phyloP scores from a whole-genome alignment of 2,113 vertebrate genomes.

The Acrocephalus arundinaceus region DNA sequence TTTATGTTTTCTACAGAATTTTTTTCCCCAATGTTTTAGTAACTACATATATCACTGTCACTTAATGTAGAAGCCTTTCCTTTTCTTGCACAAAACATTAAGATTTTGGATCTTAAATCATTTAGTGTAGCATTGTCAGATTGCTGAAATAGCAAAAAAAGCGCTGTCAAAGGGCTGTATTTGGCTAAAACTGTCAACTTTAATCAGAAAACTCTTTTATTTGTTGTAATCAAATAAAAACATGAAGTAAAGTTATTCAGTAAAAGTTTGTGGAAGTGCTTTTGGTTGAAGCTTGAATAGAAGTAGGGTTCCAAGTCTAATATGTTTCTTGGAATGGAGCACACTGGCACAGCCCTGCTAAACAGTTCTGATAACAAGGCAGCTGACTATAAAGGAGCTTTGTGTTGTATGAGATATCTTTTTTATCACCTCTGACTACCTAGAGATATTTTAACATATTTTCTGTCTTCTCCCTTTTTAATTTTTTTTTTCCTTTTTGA shows the following conservation, averaged over 20 bases:
- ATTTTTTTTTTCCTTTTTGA: not conserved
- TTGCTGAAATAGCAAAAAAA: slow-evolving; percentile 39
- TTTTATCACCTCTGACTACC: not conserved
- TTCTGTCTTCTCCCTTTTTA: not conserved
- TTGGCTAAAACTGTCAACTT: slow-evolving; percentile 28
- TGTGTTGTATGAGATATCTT: not conserved
- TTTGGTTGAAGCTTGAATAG: not conserved
- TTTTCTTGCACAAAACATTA: not conserved
- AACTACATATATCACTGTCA: slow-evolving; percentile 4
- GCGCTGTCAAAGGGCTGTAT: not conserved
- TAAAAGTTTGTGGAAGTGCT: not conserved
- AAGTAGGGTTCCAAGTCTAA: not conserved
- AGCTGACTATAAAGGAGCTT: not conserved
- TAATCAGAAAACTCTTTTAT: slow-evolving; percentile 27
- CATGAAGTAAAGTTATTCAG: not conserved
- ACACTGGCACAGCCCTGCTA: not conserved
- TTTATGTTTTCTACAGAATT: not conserved
- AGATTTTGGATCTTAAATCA: slow-evolving; percentile 23
- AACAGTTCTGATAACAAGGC: not conserved
- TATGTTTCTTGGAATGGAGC: not conserved
- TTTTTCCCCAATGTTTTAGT: not conserved
- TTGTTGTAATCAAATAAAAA: slow-evolving; percentile 29
- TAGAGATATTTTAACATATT: not conserved
- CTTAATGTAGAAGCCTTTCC: not conserved
- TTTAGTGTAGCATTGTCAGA: not conserved